Evolutionary conservation across 2,888 invertebrate species (phyloP).

Genomic region (Parnassius smintheus): DNA sequence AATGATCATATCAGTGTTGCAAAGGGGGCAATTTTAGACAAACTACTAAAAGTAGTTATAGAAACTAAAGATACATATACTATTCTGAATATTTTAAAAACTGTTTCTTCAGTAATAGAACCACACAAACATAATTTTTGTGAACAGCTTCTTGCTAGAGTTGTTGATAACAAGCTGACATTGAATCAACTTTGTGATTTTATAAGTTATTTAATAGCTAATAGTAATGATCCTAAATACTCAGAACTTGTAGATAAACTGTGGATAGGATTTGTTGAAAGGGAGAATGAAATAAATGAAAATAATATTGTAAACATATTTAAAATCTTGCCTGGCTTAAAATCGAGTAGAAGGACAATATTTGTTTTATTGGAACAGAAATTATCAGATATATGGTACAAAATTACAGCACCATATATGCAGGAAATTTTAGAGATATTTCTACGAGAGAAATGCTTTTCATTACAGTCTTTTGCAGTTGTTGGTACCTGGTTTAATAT

Average conservation of each 20-base stretch:
- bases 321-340: constrained; percentile 78
- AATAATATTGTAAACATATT: constrained; percentile 81
- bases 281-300: constrained; percentile 79
- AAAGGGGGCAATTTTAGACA: constrained; percentile 73
- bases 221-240: constrained; percentile 69
- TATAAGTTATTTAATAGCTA: constrained; percentile 75
- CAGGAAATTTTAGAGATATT: constrained; percentile 72
- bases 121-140: constrained; percentile 77
- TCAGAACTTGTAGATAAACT: constrained; percentile 82
- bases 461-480: constrained; percentile 63
- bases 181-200: constrained; percentile 82
- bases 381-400: constrained; percentile 79
- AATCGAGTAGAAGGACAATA: constrained; percentile 81
- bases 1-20: constrained; percentile 57
- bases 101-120: constrained; percentile 62
- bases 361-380: constrained; percentile 81
- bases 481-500: constrained; percentile 80
- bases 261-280: constrained; percentile 84
- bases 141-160: constrained; percentile 82
- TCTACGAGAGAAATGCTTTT: constrained; percentile 59
- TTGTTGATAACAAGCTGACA: constrained; percentile 80
- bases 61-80: constrained; percentile 74
- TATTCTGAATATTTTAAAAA: constrained; percentile 66
- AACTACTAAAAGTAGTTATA: constrained; percentile 65
- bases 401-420: constrained; percentile 68